Conservation (phyloP, 1,140 invertebrate species). For the Drosophila nannoptera region DNA sequence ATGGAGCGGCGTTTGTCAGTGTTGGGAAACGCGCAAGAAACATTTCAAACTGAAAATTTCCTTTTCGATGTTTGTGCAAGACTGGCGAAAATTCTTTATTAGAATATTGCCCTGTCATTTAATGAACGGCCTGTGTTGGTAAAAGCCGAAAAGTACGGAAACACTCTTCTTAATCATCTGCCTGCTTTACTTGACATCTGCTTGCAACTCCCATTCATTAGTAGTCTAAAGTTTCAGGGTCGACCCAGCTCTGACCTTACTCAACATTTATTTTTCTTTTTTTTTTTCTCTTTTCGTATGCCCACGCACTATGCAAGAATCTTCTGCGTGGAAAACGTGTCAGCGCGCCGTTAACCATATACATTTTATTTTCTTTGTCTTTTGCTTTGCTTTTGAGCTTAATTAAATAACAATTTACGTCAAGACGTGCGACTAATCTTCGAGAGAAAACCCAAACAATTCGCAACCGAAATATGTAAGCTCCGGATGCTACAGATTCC, state of each 20-base stretch:
- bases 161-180: too few relatives aligned
- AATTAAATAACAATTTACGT: constrained; percentile 35
- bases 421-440: constrained; percentile 17
- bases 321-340: constrained; percentile 15
- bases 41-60: too few relatives aligned
- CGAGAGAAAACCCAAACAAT: background rate
- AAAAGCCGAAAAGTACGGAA: background rate
- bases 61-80: too few relatives aligned
- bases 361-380: background rate
- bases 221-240: constrained; percentile 16
- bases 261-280: background rate
- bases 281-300: background rate
- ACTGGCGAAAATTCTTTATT: too few relatives aligned
- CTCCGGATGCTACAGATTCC: background rate
- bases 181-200: too few relatives aligned
- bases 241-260: constrained; percentile 3
- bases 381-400: constrained; percentile 3
- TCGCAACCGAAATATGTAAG: background rate
- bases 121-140: too few relatives aligned
- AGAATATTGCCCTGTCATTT: too few relatives aligned
- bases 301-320: constrained; percentile 24
- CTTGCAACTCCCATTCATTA: background rate
- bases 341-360: constrained; percentile 20
- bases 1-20: background rate
- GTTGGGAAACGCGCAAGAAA: background rate